These are phyloP conservation scores for Prolemur simus DNA, from an alignment of 2,113 vertebrate species.

Conservation along the genomic window DNA sequence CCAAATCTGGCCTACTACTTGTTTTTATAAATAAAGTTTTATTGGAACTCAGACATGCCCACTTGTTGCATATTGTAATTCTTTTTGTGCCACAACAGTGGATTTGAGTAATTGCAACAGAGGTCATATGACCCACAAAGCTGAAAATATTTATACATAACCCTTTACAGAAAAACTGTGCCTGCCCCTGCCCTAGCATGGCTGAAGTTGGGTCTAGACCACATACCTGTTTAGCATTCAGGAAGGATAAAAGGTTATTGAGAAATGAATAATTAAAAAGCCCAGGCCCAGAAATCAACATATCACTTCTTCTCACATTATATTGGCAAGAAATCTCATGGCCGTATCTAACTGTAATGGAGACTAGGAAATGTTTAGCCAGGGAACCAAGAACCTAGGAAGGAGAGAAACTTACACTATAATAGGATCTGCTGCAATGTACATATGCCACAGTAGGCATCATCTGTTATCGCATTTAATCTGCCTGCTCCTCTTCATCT, in stretches of 20 bases:
- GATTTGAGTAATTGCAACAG: not conserved
- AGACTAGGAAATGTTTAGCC: not conserved
- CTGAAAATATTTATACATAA: not conserved
- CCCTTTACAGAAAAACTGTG: not conserved
- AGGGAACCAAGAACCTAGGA: not conserved
- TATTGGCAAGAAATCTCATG: not conserved
- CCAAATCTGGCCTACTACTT: not conserved
- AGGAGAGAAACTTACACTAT: not conserved
- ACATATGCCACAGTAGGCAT: not conserved
- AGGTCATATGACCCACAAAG: not conserved
- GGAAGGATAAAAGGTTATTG: not conserved
- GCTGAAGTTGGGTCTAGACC: not conserved
- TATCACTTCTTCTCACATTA: not conserved
- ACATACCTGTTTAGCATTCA: not conserved
- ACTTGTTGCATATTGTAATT: not conserved
- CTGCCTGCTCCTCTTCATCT: not conserved
- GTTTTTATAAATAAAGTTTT: conserved; percentile 26
- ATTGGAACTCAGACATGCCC: not conserved
- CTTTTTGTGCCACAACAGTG: not conserved
- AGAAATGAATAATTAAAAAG: not conserved
- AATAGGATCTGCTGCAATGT: not conserved
- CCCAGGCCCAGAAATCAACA: not conserved
- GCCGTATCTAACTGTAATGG: not conserved
- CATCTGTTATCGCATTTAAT: not conserved
- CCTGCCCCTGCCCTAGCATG: not conserved